Evolutionary conservation across 2,888 invertebrate genomes (phyloP).

Genomic region (Drosophila koepferae): DNA sequence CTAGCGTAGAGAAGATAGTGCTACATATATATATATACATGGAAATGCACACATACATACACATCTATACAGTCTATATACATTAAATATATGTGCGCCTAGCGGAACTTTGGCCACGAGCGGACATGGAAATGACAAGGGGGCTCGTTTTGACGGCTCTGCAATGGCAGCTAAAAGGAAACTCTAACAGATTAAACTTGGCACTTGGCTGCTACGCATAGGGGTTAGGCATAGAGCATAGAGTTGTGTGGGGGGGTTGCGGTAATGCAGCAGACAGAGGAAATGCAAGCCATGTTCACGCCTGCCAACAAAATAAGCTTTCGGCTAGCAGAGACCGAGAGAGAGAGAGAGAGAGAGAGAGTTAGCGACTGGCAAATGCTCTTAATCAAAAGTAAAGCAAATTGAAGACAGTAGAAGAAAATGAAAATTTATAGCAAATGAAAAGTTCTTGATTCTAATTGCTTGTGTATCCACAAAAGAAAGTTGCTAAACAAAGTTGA

Average conservation of each 20-base stretch:
- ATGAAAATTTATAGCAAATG: not conserved
- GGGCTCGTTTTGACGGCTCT: conserved; percentile 40
- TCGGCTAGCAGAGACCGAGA: not conserved
- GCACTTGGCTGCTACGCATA: conserved; percentile 65
- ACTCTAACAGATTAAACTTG: conserved; percentile 77
- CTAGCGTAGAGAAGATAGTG: conserved; percentile 48
- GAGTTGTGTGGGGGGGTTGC: not conserved
- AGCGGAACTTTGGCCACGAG: conserved; percentile 52
- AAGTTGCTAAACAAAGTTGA: not conserved
- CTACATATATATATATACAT: not conserved
- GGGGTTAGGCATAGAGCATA: not conserved
- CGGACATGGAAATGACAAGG: conserved; percentile 59
- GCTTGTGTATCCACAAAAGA: not conserved
- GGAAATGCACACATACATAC: not conserved
- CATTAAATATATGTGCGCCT: conserved; percentile 7
- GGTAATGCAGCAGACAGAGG: not conserved
- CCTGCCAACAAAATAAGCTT: conserved; percentile 55
- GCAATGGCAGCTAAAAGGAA: conserved; percentile 71
- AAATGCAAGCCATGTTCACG: conserved; percentile 53
- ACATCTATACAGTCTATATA: not conserved
- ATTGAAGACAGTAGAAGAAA: not conserved
- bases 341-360: conserved; percentile 1
- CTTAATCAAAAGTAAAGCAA: conserved; percentile 5
- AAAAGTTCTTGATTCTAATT: conserved; percentile 6
- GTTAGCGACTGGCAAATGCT: conserved; percentile 29